A percentile compares a stretch with the other conserved stretches of the same genome.
These are phyloP conservation scores for Argya squamiceps DNA, from an alignment of 2,797 vertebrate species.

Conservation along the genomic window DNA sequence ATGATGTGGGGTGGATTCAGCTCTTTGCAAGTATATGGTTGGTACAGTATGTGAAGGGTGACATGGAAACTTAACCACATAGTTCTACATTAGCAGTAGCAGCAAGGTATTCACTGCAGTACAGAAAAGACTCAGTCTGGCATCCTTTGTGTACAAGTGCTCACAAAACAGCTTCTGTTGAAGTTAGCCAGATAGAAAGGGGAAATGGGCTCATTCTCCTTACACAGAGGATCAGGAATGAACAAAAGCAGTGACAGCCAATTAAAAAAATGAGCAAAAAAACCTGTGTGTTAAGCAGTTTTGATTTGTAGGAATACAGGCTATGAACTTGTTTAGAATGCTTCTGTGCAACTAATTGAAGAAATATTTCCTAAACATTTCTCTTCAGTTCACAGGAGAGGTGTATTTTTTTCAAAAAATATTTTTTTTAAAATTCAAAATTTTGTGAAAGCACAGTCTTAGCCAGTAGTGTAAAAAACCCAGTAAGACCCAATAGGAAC, in stretches of 20 bases:
- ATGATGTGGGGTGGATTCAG: neutral
- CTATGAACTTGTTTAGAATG: constrained; percentile 20
- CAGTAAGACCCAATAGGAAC: neutral
- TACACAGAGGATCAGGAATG: neutral
- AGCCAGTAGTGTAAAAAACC: neutral
- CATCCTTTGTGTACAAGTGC: neutral
- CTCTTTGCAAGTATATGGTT: neutral
- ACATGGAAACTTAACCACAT: neutral
- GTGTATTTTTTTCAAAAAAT: neutral
- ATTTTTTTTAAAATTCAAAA: too few species aligned
- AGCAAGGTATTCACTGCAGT: neutral
- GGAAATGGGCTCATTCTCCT: neutral
- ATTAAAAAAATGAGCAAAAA: too few species aligned
- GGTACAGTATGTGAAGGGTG: neutral
- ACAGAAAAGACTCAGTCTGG: neutral
- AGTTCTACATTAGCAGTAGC: neutral
- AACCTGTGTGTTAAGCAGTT: neutral
- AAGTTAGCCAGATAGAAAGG: neutral
- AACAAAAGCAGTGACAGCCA: neutral
- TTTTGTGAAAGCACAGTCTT: neutral
- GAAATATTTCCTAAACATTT: neutral
- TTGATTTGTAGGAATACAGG: neutral
- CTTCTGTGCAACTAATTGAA: neutral
- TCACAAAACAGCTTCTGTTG: neutral
- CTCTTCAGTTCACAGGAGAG: neutral